phyloP scores from a whole-genome alignment of 2,797 vertebrate species.

The Menidia menidia region DNA sequence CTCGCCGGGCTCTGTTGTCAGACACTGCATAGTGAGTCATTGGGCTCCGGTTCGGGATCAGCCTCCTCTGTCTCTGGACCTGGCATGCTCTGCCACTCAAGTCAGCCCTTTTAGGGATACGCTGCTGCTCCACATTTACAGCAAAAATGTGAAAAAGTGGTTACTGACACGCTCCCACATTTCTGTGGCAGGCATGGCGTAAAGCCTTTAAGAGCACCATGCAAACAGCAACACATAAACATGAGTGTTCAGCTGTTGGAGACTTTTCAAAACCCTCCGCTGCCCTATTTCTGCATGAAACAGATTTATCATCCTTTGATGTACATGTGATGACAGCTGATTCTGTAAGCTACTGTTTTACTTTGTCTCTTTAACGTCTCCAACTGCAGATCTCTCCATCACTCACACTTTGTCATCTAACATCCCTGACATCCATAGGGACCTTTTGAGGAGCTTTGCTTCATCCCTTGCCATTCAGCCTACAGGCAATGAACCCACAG shows the following conservation, averaged over 20 bases:
- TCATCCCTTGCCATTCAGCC: constrained; percentile 15
- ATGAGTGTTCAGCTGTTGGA: constrained; percentile 25
- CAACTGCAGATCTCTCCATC: constrained; percentile 4
- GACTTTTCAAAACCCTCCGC: constrained; percentile 13
- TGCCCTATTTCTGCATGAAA: constrained; percentile 11
- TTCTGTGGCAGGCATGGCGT: constrained; percentile 39
- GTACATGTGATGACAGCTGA: constrained; percentile 25
- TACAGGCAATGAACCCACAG: constrained; percentile 23
- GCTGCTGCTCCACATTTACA: constrained; percentile 9
- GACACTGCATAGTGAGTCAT: constrained; percentile 56
- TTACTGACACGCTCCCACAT: constrained; percentile 29
- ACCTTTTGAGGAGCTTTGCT: constrained; percentile 21
- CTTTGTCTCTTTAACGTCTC: constrained; percentile 11
- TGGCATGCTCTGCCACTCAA: constrained; percentile 61
- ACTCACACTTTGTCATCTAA: constrained; percentile 7
- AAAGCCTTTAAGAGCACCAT: constrained; percentile 25
- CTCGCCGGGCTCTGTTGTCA: constrained; percentile 39
- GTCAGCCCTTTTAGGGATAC: constrained; percentile 42
- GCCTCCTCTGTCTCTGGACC: constrained; percentile 42
- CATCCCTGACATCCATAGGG: constrained; percentile 48
- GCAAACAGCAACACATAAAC: constrained; percentile 17
- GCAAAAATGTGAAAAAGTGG: background rate
- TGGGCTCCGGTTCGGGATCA: constrained; percentile 41
- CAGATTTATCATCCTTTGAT: constrained; percentile 24
- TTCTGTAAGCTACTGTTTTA: constrained; percentile 28